phyloP scores from a whole-genome alignment of 2,113 vertebrate genomes.

The Eonycteris spelaea region DNA sequence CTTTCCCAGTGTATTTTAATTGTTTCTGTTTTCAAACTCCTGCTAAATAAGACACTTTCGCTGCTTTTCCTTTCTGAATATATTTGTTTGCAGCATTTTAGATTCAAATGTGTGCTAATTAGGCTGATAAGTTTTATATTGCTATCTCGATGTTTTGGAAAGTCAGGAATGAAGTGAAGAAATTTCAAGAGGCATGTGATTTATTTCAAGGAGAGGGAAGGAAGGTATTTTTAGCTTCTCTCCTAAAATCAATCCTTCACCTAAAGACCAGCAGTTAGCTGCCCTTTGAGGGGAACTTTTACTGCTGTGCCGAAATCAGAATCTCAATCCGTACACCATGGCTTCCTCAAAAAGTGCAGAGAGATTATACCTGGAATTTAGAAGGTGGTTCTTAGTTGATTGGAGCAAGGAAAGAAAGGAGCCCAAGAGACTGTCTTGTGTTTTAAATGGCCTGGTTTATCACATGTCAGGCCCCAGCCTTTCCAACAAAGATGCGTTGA shows the following conservation, averaged over 20 bases:
- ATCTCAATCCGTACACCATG: not conserved
- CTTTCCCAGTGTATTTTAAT: not conserved
- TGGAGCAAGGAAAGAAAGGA: not conserved
- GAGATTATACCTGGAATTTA: not conserved
- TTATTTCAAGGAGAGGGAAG: not conserved
- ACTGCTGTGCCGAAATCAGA: not conserved
- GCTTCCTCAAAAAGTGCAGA: not conserved
- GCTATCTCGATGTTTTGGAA: slow-evolving; percentile 47
- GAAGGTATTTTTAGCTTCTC: slow-evolving; percentile 49
- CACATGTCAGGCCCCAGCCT: slow-evolving; percentile 29
- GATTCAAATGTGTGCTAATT: slow-evolving; percentile 20
- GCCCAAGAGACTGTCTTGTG: not conserved
- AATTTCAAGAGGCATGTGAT: slow-evolving; percentile 19
- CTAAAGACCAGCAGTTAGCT: not conserved
- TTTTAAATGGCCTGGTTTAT: slow-evolving; percentile 57
- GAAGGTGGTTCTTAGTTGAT: not conserved
- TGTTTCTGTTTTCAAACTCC: slow-evolving; percentile 37
- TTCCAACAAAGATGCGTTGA: slow-evolving; percentile 31
- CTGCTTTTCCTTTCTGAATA: slow-evolving; percentile 35
- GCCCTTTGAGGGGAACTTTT: not conserved
- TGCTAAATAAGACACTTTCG: not conserved
- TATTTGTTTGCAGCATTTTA: slow-evolving; percentile 45
- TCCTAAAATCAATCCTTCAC: slow-evolving; percentile 21
- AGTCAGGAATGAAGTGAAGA: slow-evolving; percentile 30
- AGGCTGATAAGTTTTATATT: slow-evolving; percentile 43